Conservation (phyloP, 2,888 invertebrate genomes). For the Drosophila niveifrons region DNA sequence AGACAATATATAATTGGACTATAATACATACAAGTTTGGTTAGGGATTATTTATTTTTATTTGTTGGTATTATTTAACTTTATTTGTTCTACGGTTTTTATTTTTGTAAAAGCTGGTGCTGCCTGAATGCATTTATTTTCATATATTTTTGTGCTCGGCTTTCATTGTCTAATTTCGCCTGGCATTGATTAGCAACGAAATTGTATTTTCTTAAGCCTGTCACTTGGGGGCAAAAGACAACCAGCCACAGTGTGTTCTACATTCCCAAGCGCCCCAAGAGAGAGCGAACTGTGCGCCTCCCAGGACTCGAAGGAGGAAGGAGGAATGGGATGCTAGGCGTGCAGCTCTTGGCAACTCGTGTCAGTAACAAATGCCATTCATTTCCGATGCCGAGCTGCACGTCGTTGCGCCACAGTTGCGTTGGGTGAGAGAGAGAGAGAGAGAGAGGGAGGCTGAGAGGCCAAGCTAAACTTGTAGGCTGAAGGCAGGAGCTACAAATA, state of each 20-base stretch:
- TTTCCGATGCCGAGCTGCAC: slow-evolving; percentile 71
- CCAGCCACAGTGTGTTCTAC: not conserved
- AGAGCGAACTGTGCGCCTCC: slow-evolving; percentile 5
- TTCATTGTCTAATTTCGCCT: slow-evolving; percentile 31
- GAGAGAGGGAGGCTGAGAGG: not conserved
- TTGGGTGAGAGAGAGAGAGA: slow-evolving; percentile 25
- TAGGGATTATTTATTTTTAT: too few species aligned
- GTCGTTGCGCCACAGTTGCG: slow-evolving; percentile 48
- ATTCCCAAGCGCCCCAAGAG: slow-evolving; percentile 8
- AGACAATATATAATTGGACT: too few species aligned
- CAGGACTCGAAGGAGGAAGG: not conserved
- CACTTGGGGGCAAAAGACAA: slow-evolving; percentile 23
- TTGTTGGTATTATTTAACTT: too few species aligned
- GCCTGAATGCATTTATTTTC: slow-evolving; percentile 25
- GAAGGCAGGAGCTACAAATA: not conserved
- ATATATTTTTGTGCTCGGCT: slow-evolving; percentile 1
- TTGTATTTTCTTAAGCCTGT: slow-evolving; percentile 42
- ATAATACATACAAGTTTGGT: too few species aligned
- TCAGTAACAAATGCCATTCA: slow-evolving; percentile 76
- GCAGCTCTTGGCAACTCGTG: slow-evolving; percentile 38
- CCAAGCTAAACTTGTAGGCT: slow-evolving; percentile 1
- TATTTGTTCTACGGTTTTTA: not conserved
- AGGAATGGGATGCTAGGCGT: not conserved
- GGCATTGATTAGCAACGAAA: slow-evolving; percentile 59
- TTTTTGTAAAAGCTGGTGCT: not conserved